Base-by-base conservation (phyloP, 2,113 vertebrate species). In the Cairina moschata region DNA sequence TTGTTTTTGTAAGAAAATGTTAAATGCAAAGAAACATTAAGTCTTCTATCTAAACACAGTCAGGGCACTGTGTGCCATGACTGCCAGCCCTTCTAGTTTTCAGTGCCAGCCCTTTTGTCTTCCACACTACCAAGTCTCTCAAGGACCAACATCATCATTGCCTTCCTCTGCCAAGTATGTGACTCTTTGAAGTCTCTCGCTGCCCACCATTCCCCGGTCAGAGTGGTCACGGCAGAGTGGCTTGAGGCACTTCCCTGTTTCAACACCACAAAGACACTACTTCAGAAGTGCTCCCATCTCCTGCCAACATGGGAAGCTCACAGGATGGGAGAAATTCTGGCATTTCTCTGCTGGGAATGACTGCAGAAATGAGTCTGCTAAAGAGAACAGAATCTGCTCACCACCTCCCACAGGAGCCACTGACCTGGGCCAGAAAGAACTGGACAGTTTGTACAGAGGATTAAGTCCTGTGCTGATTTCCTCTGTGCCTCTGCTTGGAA, bases 1-100 rank as follows among this genome's bases (percentile, higher is more conserved):
- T 88, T 86, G 87, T 78, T 96, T 95, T 93, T 95, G 87, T 96
- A 96, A 96, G 83, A 93, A 96, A 97, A 97, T 79, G 80, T 97
- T 96, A 17, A 69, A 44, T 74, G 95, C 48, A 96, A 95, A 96
- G 95, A 96, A 73, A 81, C 59, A 94, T 96, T 93, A 90, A 65
- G 83, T 83, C 77, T 93, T 60, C 26, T 96, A 60, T 88, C 90
- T 92, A 58, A 90, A 86, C 71, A 56, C 84, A 59, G 72, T 83
- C 79, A 87, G 25, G 63, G 29, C 32, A 89, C 75, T 87, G 54
- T 94, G 54, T 86, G 74, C 62, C 67, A 79, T 3, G 2, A 87
- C 67, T 77, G 67, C 58, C 76, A 82, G 62, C 31, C 59, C 29
- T 60, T 29, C 85, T 93, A 67, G 32, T 83, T 77, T 86, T 95